These are phyloP conservation scores for Sander lucioperca DNA, from an alignment of 2,113 vertebrate genomes.

Conservation along the genomic window DNA sequence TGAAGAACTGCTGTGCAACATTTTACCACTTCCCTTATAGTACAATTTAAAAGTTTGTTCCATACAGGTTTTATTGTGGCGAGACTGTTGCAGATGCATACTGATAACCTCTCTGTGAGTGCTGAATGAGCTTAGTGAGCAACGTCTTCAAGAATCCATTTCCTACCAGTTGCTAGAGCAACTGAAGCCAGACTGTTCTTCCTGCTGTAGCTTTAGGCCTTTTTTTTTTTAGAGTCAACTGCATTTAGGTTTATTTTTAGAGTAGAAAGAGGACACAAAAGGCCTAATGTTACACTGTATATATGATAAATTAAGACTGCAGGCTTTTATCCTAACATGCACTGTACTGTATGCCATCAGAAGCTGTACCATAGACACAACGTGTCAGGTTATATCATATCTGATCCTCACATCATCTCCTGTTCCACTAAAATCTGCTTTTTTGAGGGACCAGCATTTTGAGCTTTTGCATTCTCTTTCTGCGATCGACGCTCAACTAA, in stretches of 20 bases:
- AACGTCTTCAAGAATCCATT: conserved; percentile 54
- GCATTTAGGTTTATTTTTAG: conserved; percentile 59
- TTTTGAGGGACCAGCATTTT: not conserved
- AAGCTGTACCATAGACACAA: conserved; percentile 4
- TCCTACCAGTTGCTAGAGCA: conserved; percentile 75
- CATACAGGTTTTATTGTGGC: conserved; percentile 48
- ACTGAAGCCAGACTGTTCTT: conserved; percentile 68
- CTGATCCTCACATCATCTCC: conserved; percentile 16
- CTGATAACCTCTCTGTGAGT: conserved; percentile 50
- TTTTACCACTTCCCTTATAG: conserved; percentile 44
- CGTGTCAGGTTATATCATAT: not conserved
- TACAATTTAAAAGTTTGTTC: conserved; percentile 15
- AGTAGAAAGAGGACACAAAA: conserved; percentile 46
- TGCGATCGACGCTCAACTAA: not conserved
- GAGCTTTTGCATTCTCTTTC: not conserved
- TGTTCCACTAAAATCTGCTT: conserved; percentile 11
- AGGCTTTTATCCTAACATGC: not conserved
- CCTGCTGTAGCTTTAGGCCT: conserved; percentile 54
- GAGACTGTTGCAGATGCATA: conserved; percentile 37
- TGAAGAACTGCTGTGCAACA: conserved; percentile 1
- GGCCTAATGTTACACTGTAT: conserved; percentile 1
- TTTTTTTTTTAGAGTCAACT: conserved; percentile 47
- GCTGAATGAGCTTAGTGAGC: conserved; percentile 57
- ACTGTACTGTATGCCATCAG: not conserved
- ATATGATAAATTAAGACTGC: not conserved